Base-by-base conservation (phyloP, 2,888 invertebrate species). In the Azorinus chamasolen region DNA sequence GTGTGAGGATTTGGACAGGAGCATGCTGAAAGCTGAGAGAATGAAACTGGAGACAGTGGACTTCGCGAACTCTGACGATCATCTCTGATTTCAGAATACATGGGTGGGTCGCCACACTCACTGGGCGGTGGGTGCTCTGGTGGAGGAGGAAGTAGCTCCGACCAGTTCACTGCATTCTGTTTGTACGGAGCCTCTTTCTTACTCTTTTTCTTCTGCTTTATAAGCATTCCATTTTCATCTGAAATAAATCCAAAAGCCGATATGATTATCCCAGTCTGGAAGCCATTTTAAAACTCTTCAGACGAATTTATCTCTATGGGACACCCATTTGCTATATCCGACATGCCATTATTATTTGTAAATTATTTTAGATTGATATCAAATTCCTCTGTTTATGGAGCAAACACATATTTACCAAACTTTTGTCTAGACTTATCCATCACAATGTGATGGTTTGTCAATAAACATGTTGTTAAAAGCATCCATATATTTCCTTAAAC, bases 91-190 rank as follows among this genome's bases (percentile, higher is more conserved):
- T 81, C 83, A 22, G 73, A 74, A 65, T 85, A 84, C 39, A 80
- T 58, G 32, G 83, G 68, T 16, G 77, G 80, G 12, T 79, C 79
- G 6, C 91, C 90, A 59, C 89, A 84, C 63, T 91, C 91, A 78
- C 89, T 92, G 4, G 92, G 91, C 10, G 93, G 93, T 12, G 93
- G 93, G 77, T 93, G 92, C 58, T 93, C 93, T 1, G 93, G 93
- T 3, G 93, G 93, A 20, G 93, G 93, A 20, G 93, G 93, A 6
- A 93, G 88, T 75, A 93, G 87, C 83, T 93, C 93, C 18, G 90
- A 90, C 80, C 91, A 90, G 79, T 91, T 91, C n/a, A 89, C 85
- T 41, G 90, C 88, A 66, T 90, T 91, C 79, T 91, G 92, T 32
- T 85, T 86, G 24, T 73, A 76, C 39, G 79, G 75, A 41, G 77